These are phyloP conservation scores for Eospalax fontanierii DNA, from an alignment of 2,797 vertebrate genomes.

Conservation along the genomic window DNA sequence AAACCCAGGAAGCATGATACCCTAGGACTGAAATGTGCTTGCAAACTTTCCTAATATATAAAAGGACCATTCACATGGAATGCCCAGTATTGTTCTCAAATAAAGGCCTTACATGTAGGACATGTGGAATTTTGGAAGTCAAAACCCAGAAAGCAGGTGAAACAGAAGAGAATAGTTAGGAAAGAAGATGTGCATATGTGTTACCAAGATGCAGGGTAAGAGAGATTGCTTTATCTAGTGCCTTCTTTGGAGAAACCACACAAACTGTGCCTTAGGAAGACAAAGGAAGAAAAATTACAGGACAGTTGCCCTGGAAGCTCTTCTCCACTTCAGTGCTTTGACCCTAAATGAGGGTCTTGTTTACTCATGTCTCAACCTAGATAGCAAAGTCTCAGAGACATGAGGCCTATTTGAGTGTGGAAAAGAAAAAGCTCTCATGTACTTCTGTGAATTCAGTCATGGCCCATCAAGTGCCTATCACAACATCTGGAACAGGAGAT, in stretches of 20 bases:
- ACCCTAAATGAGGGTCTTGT: not conserved
- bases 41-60: not conserved
- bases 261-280: not conserved
- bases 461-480: not conserved
- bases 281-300: not conserved
- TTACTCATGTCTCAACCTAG: not conserved
- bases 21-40: not conserved
- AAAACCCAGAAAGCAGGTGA: not conserved
- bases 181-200: not conserved
- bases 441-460: not conserved
- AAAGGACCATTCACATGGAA: not conserved
- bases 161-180: not conserved
- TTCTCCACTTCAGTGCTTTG: not conserved
- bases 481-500: not conserved
- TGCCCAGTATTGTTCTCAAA: not conserved
- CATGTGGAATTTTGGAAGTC: not conserved
- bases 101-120: not conserved
- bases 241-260: not conserved
- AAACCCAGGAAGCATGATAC: not conserved
- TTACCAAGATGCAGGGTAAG: not conserved
- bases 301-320: rapidly evolving
- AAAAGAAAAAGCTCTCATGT: not conserved
- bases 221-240: not conserved
- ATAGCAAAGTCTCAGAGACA: not conserved
- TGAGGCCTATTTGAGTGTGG: not conserved